phyloP scores from a whole-genome alignment of 2,797 vertebrate genomes.

The Hippopotamyrus pictus region DNA sequence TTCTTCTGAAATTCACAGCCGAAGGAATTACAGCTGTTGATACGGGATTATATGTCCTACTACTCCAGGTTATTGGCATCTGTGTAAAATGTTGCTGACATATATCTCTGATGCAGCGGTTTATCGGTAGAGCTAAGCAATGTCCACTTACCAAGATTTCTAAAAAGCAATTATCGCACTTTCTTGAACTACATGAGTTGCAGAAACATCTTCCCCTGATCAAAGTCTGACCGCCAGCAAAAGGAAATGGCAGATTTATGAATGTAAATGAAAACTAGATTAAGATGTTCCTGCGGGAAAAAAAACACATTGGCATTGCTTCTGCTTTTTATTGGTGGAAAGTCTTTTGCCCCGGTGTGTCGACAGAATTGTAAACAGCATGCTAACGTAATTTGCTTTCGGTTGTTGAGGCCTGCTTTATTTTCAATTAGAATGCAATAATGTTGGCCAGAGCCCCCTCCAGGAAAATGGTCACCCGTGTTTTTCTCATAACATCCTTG shows the following conservation, averaged over 20 bases:
- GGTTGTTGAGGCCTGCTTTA: not conserved
- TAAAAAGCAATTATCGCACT: not conserved
- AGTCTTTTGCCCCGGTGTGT: not conserved
- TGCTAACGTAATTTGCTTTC: not conserved
- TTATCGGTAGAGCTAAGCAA: not conserved
- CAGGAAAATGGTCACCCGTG: not conserved
- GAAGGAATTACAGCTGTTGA: not conserved
- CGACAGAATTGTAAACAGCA: not conserved
- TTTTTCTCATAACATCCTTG: not conserved
- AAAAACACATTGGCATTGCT: not conserved
- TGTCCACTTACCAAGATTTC: not conserved
- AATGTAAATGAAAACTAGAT: not conserved
- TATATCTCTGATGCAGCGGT: not conserved
- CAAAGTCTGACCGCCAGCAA: not conserved
- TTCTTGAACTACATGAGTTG: not conserved
- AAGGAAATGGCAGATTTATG: conserved; percentile 9
- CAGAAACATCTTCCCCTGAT: not conserved
- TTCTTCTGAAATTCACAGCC: not conserved
- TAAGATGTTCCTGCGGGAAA: not conserved
- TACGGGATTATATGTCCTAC: not conserved
- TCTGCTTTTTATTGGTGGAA: not conserved
- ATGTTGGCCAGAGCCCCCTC: not conserved
- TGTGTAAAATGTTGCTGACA: not conserved
- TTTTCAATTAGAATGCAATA: conserved; percentile 13
- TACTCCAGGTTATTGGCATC: not conserved